Evolutionary conservation across 2,888 invertebrate species (phyloP).

Genomic region (Phyllotreta striolata): DNA sequence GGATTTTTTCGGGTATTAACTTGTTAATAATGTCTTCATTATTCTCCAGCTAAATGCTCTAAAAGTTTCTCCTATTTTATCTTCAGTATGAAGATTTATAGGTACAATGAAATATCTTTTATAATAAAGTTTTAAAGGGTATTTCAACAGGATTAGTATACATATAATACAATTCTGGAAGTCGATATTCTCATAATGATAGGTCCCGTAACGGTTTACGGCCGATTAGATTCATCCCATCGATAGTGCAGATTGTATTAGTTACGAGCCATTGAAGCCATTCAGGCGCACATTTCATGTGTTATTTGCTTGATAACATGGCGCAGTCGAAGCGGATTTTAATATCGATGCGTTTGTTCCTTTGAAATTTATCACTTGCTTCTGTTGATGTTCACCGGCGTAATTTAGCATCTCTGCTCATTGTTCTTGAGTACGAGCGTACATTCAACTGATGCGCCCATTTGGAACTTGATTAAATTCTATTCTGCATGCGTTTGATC

Average conservation of each 20-base stretch:
- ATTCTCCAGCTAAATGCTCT: too few relatives aligned
- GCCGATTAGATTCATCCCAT: slow-evolving; percentile 51
- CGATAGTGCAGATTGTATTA: slow-evolving; percentile 52
- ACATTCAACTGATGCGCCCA: slow-evolving; percentile 18
- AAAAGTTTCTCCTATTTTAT: too few relatives aligned
- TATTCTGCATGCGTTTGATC: slow-evolving; percentile 22
- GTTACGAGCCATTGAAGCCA: slow-evolving; percentile 52
- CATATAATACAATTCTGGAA: slow-evolving; percentile 29
- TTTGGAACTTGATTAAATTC: slow-evolving; percentile 25
- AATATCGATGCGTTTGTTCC: slow-evolving; percentile 37
- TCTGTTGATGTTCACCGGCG: slow-evolving; percentile 32
- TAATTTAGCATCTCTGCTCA: slow-evolving; percentile 31
- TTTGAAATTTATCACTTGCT: slow-evolving; percentile 37
- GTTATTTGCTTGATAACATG: slow-evolving; percentile 45
- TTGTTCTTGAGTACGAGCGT: slow-evolving; percentile 27
- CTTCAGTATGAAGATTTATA: too few relatives aligned
- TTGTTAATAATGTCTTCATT: too few relatives aligned
- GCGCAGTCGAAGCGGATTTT: slow-evolving; percentile 33
- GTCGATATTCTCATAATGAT: slow-evolving; percentile 39
- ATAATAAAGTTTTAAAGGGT: too few relatives aligned
- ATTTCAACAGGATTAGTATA: too few relatives aligned
- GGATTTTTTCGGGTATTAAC: neutral
- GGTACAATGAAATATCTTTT: slow-evolving; percentile 32
- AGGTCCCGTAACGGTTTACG: slow-evolving; percentile 46
- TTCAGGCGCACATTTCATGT: slow-evolving; percentile 49